Evolutionary conservation across 2,888 invertebrate species (phyloP), one percentile per base, ranked within the genome.

Genomic region (Drosophila seclusa): DNA sequence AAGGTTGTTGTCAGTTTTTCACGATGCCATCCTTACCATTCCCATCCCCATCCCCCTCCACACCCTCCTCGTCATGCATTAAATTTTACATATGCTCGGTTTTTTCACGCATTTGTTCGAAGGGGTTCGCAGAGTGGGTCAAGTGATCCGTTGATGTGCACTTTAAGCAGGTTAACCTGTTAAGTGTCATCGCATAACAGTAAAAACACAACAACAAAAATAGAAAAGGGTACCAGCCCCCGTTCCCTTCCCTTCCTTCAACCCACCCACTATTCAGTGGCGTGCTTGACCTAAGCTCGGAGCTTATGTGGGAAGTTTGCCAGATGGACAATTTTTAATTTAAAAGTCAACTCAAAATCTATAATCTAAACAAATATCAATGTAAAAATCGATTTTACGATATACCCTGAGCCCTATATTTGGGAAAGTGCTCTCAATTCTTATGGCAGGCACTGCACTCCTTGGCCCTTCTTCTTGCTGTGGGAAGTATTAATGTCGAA

Each of bases 121-220:
- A 42, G 65, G 76, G 76, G 70, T 58, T 70, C 42, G 49, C 59
- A 45, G 45, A 61, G 61, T 65, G 90, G 90, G 85, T 86, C 88
- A 86, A 88, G 71, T 68, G 78, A 74, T 79, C 73, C 89, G 76
- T 88, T 89, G 88, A 86, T 86, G 86, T 78, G 90, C 90, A 88
- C 83, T 89, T 89, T 88, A 86, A 83, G 90, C 85, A 85, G 86
- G 81, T 86, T 89, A 89, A 89, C 88, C 90, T 80, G 90, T 70
- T 79, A 79, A 80, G 64, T 80, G 82, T 74, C 82, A 68, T 69
- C 64, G 45, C 67, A 34, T 21, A 65, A 58, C 67, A 57, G 63
- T 6, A 61, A 11, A 13, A 24, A 18, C 4, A 27, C 29, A 16
- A 4, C 24, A 27, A 29, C 36, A 62, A 59, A 45, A 32, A 40